Percentiles rank a stretch among this genome's conserved stretches.
Conservation (phyloP, 1,140 invertebrate genomes). For the Rhopalosiphum maidis region DNA sequence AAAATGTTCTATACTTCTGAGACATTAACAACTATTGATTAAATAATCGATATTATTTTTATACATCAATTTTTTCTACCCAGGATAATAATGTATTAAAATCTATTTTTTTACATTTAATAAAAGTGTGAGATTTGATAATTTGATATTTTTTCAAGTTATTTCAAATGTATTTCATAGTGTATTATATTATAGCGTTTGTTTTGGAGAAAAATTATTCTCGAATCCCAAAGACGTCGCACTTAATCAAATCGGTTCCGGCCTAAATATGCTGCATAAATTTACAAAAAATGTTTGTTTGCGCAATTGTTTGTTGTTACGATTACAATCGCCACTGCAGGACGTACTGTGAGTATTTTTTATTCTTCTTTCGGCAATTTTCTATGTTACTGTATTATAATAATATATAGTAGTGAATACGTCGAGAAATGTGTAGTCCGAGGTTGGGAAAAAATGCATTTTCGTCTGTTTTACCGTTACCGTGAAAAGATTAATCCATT, state of each 20-base stretch:
- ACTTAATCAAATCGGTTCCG: slow-evolving; percentile 11
- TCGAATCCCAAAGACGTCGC: background rate
- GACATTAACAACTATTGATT: too few species aligned
- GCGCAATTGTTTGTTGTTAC: background rate
- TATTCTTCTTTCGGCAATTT: background rate
- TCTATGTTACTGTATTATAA: background rate
- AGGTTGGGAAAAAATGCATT: background rate
- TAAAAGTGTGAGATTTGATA: too few species aligned
- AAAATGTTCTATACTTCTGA: too few species aligned
- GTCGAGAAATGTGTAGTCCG: background rate
- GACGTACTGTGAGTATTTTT: background rate
- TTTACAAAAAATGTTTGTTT: background rate
- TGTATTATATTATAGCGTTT: too few species aligned
- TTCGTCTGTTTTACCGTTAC: background rate
- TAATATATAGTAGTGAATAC: background rate
- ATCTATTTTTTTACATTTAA: too few species aligned
- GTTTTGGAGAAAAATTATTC: background rate
- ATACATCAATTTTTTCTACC: too few species aligned
- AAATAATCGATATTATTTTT: too few species aligned
- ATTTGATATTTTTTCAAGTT: too few species aligned
- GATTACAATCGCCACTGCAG: background rate
- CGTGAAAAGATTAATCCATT: background rate
- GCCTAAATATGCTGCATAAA: background rate
- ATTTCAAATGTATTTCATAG: too few species aligned
- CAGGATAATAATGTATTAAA: too few species aligned